These are phyloP conservation scores for Umimayanthus kanabou DNA, from an alignment of 92 coral and sea anemone species.

Conservation along the genomic window DNA sequence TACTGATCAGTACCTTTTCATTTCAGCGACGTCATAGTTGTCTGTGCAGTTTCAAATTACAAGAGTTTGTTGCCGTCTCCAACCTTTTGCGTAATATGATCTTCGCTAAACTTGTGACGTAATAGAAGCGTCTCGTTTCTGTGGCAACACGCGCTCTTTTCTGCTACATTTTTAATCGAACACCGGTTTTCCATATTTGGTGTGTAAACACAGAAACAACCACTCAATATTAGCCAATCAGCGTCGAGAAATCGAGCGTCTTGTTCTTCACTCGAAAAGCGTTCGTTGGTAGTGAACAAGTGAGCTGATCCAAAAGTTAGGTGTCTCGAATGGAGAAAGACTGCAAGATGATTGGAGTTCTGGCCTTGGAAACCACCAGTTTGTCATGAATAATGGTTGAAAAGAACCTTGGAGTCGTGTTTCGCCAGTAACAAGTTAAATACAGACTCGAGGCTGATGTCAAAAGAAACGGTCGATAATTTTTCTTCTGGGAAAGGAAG, in stretches of 20 bases:
- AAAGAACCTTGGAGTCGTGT: slow-evolving; percentile 7
- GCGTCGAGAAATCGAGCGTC: slow-evolving; percentile 71
- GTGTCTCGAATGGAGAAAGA: not conserved
- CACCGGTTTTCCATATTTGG: slow-evolving; percentile 68
- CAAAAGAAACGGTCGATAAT: slow-evolving; percentile 28
- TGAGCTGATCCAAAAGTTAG: slow-evolving; percentile 10
- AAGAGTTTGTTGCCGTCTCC: no score
- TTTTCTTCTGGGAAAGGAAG: slow-evolving; percentile 18
- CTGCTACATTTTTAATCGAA: slow-evolving; percentile 37
- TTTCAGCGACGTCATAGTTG: no score
- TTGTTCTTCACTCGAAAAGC: slow-evolving; percentile 55
- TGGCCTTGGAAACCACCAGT: not conserved
- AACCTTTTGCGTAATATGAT: no score
- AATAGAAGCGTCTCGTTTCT: slow-evolving; percentile 23
- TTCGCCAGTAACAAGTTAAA: not conserved
- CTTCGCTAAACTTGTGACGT: not conserved
- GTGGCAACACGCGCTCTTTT: slow-evolving; percentile 76
- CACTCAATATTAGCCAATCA: slow-evolving; percentile 77
- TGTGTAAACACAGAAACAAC: slow-evolving; percentile 50
- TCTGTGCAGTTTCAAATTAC: no score
- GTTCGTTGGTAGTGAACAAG: slow-evolving; percentile 54
- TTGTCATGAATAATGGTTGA: not conserved
- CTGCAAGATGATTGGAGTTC: not conserved
- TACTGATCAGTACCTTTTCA: no score
- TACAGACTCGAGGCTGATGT: slow-evolving; percentile 22